Base-by-base conservation (phyloP, 2,888 invertebrate species). In the Linnaemya tessellans region DNA sequence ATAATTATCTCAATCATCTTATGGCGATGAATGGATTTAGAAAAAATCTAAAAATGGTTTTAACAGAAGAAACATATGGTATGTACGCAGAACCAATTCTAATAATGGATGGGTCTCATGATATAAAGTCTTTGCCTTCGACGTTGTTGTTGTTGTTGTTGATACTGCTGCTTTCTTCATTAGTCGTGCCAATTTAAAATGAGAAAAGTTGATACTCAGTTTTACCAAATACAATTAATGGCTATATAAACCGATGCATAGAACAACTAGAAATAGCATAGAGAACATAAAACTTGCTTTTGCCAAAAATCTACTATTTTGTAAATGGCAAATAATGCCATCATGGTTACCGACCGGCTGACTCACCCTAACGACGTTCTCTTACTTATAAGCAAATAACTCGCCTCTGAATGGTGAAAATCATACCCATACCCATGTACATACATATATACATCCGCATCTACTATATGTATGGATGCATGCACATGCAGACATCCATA, bases 41-140 rank as follows among this genome's bases (percentile, higher is more conserved):
- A 54, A 46, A 60, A 78, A 80, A 73, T 79, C 64, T 74, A 65
- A 79, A 82, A 82, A 85, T 82, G 78, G 56, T 70, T 82, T 64
- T 56, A 68, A 49, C 70, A 80, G 38, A 78, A 41, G 30, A 51
- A 54, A 65, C 56, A 64, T 38, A 30, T 30, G 41, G 35, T 49
- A 38, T 64, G 43, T 46, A 67, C n/a, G 46, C 62, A 62, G 71
- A 80, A 80, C 67, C 49, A 80, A 75, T 51, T 60, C n/a, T 58
- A 68, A 78, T 64, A 81, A 82, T 79, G 74, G 54, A 85, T 79
- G 82, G 84, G 82, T 85, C 84, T 82, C 64, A 77, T 84, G 70
- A 49, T 73, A 60, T 67, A 51, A 46, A 22, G 13, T 75, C 25
- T 38, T 75, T 54, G 56, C 54, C 30, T 49, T 58, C 25, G 11